Evolutionary conservation across 1,140 invertebrate genomes (phyloP).

Genomic region (Drosophila bipectinata): DNA sequence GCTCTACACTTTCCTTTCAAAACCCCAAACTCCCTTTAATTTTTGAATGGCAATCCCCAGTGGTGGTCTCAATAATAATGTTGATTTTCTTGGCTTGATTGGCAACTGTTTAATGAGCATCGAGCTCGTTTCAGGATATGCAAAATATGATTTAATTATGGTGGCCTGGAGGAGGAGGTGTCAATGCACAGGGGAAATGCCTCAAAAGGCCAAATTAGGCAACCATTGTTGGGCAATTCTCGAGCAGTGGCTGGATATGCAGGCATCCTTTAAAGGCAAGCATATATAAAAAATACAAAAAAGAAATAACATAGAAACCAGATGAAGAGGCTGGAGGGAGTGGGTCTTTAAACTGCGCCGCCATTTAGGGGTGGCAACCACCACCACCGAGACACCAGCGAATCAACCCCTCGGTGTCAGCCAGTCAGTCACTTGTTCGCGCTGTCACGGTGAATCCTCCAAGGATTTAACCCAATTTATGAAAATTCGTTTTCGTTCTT

Average conservation of each 20-base stretch:
- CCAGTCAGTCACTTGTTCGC: slow-evolving; percentile 76
- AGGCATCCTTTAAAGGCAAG: slow-evolving; percentile 20
- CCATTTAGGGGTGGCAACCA: slow-evolving; percentile 61
- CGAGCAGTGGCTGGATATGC: slow-evolving; percentile 20
- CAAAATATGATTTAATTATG: slow-evolving; percentile 82
- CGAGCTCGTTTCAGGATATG: slow-evolving; percentile 67
- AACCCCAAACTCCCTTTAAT: not conserved
- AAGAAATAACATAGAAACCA: slow-evolving; percentile 28
- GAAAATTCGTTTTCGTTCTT: slow-evolving; percentile 63
- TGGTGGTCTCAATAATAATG: slow-evolving; percentile 55
- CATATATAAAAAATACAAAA: slow-evolving; percentile 12
- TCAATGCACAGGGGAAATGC: slow-evolving; percentile 71
- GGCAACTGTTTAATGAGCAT: slow-evolving; percentile 69
- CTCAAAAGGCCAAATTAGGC: slow-evolving; percentile 68
- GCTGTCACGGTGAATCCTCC: slow-evolving; percentile 79
- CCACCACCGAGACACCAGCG: slow-evolving; percentile 49
- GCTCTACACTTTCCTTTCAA: not conserved
- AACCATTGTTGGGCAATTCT: slow-evolving; percentile 73
- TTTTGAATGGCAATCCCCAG: slow-evolving; percentile 31
- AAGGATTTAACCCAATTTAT: slow-evolving; percentile 82
- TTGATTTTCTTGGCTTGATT: slow-evolving; percentile 61
- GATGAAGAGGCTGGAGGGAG: slow-evolving; percentile 3
- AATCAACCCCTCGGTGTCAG: slow-evolving; percentile 49
- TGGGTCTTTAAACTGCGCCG: slow-evolving; percentile 53
- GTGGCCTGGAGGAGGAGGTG: slow-evolving; percentile 33